These are phyloP conservation scores for Pheosia tremula DNA, from an alignment of 2,888 invertebrate genomes.

Conservation along the genomic window DNA sequence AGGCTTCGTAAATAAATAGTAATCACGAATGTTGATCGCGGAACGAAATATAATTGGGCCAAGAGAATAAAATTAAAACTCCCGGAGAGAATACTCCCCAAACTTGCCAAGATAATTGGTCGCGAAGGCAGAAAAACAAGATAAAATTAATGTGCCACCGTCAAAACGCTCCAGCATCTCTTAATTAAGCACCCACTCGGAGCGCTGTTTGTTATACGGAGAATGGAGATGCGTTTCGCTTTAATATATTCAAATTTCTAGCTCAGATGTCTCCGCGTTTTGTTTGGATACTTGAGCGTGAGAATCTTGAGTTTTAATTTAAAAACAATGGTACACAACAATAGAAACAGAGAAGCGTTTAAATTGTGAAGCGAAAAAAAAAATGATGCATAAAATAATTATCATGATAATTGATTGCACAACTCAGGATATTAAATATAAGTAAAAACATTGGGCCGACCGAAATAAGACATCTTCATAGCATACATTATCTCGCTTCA, in stretches of 20 bases:
- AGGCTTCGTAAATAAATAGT: slow-evolving; percentile 42
- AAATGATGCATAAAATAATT: background rate
- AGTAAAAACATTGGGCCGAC: no score
- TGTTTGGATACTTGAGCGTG: background rate
- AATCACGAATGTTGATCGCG: slow-evolving; percentile 46
- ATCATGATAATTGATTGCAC: no score
- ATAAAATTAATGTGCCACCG: slow-evolving; percentile 75
- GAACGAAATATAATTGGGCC: slow-evolving; percentile 60
- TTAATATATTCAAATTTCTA: slow-evolving; percentile 37
- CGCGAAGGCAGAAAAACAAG: slow-evolving; percentile 72
- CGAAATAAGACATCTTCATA: no score
- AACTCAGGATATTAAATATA: no score
- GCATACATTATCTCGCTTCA: no score
- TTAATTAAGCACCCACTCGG: slow-evolving; percentile 71
- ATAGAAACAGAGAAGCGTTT: background rate
- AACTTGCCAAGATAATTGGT: slow-evolving; percentile 67
- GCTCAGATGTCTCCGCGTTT: slow-evolving; percentile 11
- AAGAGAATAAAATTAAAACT: slow-evolving; percentile 65
- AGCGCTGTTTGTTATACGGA: slow-evolving; percentile 50
- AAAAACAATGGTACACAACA: background rate
- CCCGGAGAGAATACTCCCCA: slow-evolving; percentile 51
- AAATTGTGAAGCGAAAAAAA: no score
- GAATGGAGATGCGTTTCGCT: slow-evolving; percentile 37
- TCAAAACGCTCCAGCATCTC: slow-evolving; percentile 73
- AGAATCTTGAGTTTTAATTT: background rate